phyloP scores from a whole-genome alignment of 2,888 invertebrate species.

The Ectobius pallidus region DNA sequence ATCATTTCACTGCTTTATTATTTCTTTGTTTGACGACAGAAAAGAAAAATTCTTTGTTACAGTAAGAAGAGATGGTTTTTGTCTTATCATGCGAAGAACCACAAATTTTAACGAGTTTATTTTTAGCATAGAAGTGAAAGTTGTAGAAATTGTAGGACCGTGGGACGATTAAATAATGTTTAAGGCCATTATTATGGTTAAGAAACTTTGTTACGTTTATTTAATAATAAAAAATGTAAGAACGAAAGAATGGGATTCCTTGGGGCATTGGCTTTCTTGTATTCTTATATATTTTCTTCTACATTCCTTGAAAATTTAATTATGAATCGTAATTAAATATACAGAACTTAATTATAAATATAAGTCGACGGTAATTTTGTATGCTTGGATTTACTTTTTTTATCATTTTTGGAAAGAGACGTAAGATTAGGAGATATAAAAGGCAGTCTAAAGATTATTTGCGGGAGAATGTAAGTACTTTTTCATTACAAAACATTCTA shows the following conservation, averaged over 20 bases:
- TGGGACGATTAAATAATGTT: neutral
- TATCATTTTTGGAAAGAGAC: neutral
- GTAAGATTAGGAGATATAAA: neutral
- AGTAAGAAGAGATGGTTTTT: neutral
- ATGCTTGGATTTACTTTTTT: neutral
- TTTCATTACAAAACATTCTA: neutral
- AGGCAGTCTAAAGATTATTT: neutral
- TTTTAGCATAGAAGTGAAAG: neutral
- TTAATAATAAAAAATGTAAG: too few species aligned
- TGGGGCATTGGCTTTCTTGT: neutral
- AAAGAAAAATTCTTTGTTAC: neutral
- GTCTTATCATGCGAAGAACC: neutral
- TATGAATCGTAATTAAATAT: neutral
- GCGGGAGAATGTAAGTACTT: neutral
- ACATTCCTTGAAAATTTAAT: neutral
- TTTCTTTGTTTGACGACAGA: neutral
- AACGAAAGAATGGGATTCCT: neutral
- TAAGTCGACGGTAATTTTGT: neutral
- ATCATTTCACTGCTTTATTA: neutral
- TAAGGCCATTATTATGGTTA: neutral
- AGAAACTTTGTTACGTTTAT: neutral
- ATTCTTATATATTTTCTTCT: neutral
- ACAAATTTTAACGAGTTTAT: constrained; percentile 5
- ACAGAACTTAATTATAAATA: neutral
- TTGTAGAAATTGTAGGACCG: neutral